Percentiles rank a stretch among this genome's conserved stretches.
These are phyloP conservation scores for Brachionus asplanchnoidis DNA, from an alignment of 1,140 invertebrate species.

Conservation along the genomic window DNA sequence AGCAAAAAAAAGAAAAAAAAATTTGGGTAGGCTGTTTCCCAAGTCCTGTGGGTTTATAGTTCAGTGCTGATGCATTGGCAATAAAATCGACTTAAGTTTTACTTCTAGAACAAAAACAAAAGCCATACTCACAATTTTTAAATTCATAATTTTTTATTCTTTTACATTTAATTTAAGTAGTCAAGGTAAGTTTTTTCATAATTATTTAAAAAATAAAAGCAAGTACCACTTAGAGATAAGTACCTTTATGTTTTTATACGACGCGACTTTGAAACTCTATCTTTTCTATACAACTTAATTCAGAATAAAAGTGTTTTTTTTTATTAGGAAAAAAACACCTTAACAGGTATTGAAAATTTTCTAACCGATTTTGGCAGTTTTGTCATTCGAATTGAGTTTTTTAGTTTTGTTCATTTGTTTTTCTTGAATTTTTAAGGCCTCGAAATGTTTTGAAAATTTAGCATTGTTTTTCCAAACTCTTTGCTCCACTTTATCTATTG, in stretches of 20 bases:
- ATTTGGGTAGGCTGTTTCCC: background rate
- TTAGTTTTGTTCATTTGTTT: background rate
- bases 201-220: background rate
- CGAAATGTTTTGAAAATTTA: background rate
- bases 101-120: background rate
- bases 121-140: background rate
- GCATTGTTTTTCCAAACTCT: background rate
- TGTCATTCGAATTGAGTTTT: background rate
- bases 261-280: slow-evolving; percentile 30
- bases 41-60: background rate
- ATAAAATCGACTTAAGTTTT: background rate
- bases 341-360: slow-evolving; percentile 7
- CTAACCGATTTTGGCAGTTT: slow-evolving; percentile 1
- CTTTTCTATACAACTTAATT: background rate
- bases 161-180: slow-evolving; percentile 2
- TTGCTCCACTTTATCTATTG: background rate
- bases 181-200: slow-evolving; percentile 30
- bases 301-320: slow-evolving; percentile 24
- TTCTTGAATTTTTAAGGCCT: background rate
- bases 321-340: slow-evolving; percentile 12
- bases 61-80: background rate
- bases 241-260: background rate
- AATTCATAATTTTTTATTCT: background rate
- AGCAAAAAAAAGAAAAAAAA: background rate
- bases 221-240: slow-evolving; percentile 34